A percentile compares a stretch with the other conserved stretches of the same genome.
Conservation (phyloP, 2,888 invertebrate genomes). For the Spicauda simplicius region DNA sequence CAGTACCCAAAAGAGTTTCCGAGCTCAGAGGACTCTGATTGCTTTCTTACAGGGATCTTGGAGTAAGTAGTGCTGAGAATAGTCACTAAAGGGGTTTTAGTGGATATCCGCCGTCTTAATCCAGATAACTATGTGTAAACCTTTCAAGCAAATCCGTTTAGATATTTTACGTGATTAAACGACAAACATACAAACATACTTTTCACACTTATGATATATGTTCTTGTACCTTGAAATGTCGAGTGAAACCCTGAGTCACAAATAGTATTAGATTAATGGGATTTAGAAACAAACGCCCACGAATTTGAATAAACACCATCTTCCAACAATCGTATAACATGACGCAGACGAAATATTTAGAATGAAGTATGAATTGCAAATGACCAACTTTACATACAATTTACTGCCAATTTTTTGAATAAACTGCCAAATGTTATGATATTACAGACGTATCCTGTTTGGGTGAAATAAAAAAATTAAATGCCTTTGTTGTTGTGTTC, state of each 20-base stretch:
- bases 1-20: too few relatives aligned
- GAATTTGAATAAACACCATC: conserved; percentile 3
- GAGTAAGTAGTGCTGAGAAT: too few relatives aligned
- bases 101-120: too few relatives aligned
- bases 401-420: conserved; percentile 11
- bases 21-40: too few relatives aligned
- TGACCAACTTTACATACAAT: conserved; percentile 23
- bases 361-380: conserved; percentile 32
- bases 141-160: too few relatives aligned
- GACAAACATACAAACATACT: too few relatives aligned
- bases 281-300: background rate
- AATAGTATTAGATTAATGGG: background rate
- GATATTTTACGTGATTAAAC: too few relatives aligned
- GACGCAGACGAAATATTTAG: conserved; percentile 6
- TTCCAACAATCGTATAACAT: conserved; percentile 1
- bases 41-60: too few relatives aligned
- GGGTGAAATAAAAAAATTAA: background rate
- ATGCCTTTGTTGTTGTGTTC: background rate
- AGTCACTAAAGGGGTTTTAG: too few relatives aligned
- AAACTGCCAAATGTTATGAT: conserved; percentile 6
- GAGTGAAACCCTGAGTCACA: background rate
- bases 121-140: too few relatives aligned
- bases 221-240: background rate
- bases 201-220: too few relatives aligned
- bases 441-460: conserved; percentile 10